Base-by-base conservation (phyloP, 2,888 invertebrate genomes). In the Rhamnusium bicolor region DNA sequence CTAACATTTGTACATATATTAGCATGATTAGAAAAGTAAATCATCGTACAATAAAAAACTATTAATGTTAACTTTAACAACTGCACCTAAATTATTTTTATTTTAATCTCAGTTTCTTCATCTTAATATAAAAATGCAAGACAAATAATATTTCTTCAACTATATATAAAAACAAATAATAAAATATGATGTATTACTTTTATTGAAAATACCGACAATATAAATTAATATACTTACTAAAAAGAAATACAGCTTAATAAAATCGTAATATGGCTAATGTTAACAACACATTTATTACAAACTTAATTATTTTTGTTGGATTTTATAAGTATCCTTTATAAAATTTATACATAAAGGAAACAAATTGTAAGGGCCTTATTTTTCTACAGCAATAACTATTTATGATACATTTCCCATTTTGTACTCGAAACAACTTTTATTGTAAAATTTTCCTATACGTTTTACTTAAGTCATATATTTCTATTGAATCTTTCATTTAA, bases 401-500 rank as follows among this genome's bases (percentile, higher is more conserved):
- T 56, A 27, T 56, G 24, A 21, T 19, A 56, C 56, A 21, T 46
- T 40, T 24, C 21, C 18, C 29, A 61, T 61, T 61, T 61, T 40
- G 29, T 61, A 40, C 47, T 12, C n/a, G 21, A 24, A 24, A 14
- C 14, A 56, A 56, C 27, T 27, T 56, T n/a, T 16, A 27, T 16
- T 56, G 8, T 56, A 27, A 56, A 27, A 56, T 56, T 56, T 54
- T 56, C 24, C 27, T 49, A 40, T 62, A 62, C 21, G 24, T 56
- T 62, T 62, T 19, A 62, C 29, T 62, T 40, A 62, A 62, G 40
- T 62, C 62, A 27, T 49, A 49, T 16, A 62, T 18, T 62, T 19
- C 47, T 24, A 62, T 62, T 40, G 46, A 62, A 62, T 62, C 40
- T 40, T 62, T 32, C 46, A 46, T 46, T 62, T 62, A 47, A 62